Base-by-base conservation (phyloP, 2,797 vertebrate genomes). In the Melanotaenia parkinsoni region DNA sequence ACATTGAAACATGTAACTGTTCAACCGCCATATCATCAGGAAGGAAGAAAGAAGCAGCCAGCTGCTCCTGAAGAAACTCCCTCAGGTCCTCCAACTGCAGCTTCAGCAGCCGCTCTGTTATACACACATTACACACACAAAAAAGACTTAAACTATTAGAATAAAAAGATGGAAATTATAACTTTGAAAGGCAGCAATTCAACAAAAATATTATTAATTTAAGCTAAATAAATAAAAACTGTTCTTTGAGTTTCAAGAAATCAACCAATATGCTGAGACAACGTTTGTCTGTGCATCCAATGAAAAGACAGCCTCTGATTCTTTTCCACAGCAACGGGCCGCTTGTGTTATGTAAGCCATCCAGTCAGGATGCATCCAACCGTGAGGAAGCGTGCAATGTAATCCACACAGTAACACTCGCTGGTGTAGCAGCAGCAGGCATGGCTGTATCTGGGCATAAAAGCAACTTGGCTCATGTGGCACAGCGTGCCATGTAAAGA, bases 51-150 rank as follows among this genome's bases (percentile, higher is more conserved):
- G 95, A 95, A 53, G 75, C 84, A 0, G 92, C 89, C 28, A 95
- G 94, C 68, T 92, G 90, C 89, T 96, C 96, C 89, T 96, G 95
- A 56, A 97, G 92, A 69, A 96, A 96, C 76, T 96, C 95, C 78
- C 94, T 90, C 56, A 96, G 87, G 53, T 96, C 96, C 83, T 96
- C 95, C 72, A 96, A 88, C 4, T 91, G 86, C 89, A 95, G 92
- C 91, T 95, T 96, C 80, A 94, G 88, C 74, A 97, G 83, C n/a
- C 84, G 93, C 83, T 97, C 95, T 96, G 89, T 82, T 38, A 71
- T 28, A 72, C 58, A 82, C 60, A 79, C 16, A 81, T 57, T 0
- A 62, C 22, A 67, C 10, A 76, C 35, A 70, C 30, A 72, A 16
- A 40, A 62, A 3, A 32, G n/a, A 43, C 14, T 76, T 45, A 63